Evolutionary conservation across 1,140 invertebrate species (phyloP), one percentile per base, ranked within the genome.

Genomic region (Atta texana): DNA sequence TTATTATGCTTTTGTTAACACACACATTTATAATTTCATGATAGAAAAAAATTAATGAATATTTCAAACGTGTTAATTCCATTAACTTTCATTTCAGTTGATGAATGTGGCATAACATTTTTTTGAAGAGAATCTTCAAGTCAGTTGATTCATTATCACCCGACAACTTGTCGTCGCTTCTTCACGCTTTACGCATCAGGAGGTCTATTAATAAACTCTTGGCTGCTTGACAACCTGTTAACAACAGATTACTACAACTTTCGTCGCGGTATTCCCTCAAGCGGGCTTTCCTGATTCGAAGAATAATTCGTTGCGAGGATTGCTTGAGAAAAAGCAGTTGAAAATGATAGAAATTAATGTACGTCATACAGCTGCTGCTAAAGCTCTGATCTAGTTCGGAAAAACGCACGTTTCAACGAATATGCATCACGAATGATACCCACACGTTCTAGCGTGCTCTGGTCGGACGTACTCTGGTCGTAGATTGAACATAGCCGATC

Each of bases 401-500:
- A 81, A 14, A 31, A 63, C 16, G 12, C 57, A 63, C 63, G 49
- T 85, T 66, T 87, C 51, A 68, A 64, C 51, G n/a, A 10, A 31
- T 66, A 66, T 80, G 64, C 39, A 63, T 80, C 55, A 63, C 34
- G 49, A 71, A 59, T 69, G 24, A 59, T 7, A 82, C 18, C 68
- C 80, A 31, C 34, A 66, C 21, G 34, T 82, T 21, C 68, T n/a
- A 34, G 18, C 28, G 24, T 34, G n/a, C n/a, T n/a, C n/a, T n/a
- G n/a, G n/a, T n/a, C n/a, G 77, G 39, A 71, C 49, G 57, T 82
- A 53, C 44, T 24, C 34, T 44, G 68, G 18, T 12, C 55, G 28
- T 4, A 8, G 87, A 76, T 74, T 82, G 91, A 90, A 86, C 82
- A 85, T 76, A 89, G 87, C 80, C 71, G 75, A 90, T 89, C 90